Evolutionary conservation across 2,888 invertebrate species (phyloP).

Genomic region (Elysia crispata): DNA sequence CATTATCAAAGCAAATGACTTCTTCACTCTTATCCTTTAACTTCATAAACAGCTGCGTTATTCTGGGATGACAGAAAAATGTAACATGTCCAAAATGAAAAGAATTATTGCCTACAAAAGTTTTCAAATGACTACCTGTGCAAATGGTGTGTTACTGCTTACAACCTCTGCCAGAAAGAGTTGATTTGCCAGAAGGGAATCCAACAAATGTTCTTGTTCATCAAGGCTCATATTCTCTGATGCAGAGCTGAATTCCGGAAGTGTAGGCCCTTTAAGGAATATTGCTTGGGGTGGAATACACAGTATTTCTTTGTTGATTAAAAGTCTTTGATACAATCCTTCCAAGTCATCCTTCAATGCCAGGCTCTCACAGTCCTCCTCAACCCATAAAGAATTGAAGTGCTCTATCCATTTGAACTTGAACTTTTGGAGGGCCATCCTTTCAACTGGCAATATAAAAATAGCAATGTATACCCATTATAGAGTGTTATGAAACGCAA

Average conservation of each 20-base stretch:
- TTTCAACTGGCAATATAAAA: too few species aligned
- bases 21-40: background rate
- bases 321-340: slow-evolving; percentile 80
- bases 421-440: slow-evolving; percentile 57
- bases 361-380: slow-evolving; percentile 81
- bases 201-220: slow-evolving; percentile 81
- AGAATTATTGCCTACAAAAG: too few species aligned
- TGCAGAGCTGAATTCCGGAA: slow-evolving; percentile 81
- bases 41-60: too few species aligned
- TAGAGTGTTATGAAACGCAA: too few species aligned
- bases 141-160: slow-evolving; percentile 81
- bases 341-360: slow-evolving; percentile 80
- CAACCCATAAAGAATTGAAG: slow-evolving; percentile 81
- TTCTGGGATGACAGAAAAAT: too few species aligned
- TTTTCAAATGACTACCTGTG: slow-evolving; percentile 71
- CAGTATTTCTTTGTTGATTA: slow-evolving; percentile 79
- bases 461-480: too few species aligned
- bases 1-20: background rate
- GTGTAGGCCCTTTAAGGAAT: slow-evolving; percentile 73
- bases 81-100: too few species aligned
- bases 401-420: slow-evolving; percentile 81
- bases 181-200: slow-evolving; percentile 80
- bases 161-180: slow-evolving; percentile 80
- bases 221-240: slow-evolving; percentile 72
- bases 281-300: slow-evolving; percentile 70